These are phyloP conservation scores for Acanthosepion lycidas DNA, from an alignment of 2,888 invertebrate species.

Conservation along the genomic window DNA sequence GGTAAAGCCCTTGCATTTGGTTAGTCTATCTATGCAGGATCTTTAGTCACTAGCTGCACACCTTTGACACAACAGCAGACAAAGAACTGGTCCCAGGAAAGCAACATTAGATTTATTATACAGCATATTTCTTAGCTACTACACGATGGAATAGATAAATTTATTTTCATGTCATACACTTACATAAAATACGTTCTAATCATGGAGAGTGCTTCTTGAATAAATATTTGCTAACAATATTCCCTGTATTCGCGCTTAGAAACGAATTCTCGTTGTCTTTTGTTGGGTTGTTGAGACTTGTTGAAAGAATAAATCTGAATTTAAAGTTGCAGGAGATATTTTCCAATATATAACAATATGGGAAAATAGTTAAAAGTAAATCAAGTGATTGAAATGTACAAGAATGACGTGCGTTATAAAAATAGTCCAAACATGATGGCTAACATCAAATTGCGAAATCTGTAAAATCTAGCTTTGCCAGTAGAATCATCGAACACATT, in stretches of 20 bases:
- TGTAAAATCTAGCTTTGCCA: too few relatives aligned
- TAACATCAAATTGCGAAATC: too few relatives aligned
- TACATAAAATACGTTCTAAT: not conserved
- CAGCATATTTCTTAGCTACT: not conserved
- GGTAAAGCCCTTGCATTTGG: constrained; percentile 48
- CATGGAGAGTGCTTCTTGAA: not conserved
- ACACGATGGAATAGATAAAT: not conserved
- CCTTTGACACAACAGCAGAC: constrained; percentile 34
- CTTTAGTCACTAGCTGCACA: constrained; percentile 48
- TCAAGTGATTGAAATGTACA: too few relatives aligned
- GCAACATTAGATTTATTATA: not conserved
- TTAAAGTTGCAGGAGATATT: too few relatives aligned
- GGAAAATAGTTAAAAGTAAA: too few relatives aligned
- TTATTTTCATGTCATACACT: not conserved
- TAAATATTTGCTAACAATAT: not conserved
- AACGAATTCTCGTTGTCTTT: not conserved
- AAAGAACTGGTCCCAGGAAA: not conserved
- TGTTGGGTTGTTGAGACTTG: not conserved
- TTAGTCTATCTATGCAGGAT: constrained; percentile 41
- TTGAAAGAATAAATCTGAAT: not conserved
- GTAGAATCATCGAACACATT: too few relatives aligned
- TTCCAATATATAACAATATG: too few relatives aligned
- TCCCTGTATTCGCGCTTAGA: too few relatives aligned
- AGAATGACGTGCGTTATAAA: too few relatives aligned
- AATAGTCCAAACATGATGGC: too few relatives aligned